A percentile compares a stretch with the other conserved stretches of the same genome.
These are phyloP conservation scores for Himantopus leucocephalus DNA, from an alignment of 2,113 vertebrate species.

Conservation along the genomic window DNA sequence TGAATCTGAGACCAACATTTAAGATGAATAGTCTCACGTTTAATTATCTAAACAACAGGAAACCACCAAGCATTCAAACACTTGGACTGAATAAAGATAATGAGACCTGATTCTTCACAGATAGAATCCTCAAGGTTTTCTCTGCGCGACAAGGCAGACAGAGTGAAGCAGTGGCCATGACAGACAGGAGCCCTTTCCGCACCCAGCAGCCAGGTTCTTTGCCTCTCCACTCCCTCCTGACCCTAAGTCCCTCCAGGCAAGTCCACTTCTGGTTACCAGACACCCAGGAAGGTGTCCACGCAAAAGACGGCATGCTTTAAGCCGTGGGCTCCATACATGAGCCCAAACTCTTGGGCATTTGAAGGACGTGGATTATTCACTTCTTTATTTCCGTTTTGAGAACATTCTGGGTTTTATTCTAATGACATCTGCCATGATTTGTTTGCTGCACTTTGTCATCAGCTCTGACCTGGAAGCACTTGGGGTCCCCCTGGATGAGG, in stretches of 20 bases:
- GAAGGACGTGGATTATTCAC: background rate
- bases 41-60: background rate
- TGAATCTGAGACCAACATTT: background rate
- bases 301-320: background rate
- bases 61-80: background rate
- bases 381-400: background rate
- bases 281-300: background rate
- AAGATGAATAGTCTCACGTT: background rate
- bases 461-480: background rate
- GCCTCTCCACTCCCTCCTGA: background rate
- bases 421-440: background rate
- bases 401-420: background rate
- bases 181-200: background rate
- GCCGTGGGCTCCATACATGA: accelerated
- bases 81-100: background rate
- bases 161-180: background rate
- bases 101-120: background rate
- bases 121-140: background rate
- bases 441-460: background rate
- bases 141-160: background rate
- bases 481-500: background rate
- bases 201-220: background rate
- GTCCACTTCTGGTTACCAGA: background rate
- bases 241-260: background rate
- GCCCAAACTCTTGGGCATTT: background rate